Evolutionary conservation across 1,140 invertebrate species (phyloP).

Genomic region (Temnothorax longispinosus): DNA sequence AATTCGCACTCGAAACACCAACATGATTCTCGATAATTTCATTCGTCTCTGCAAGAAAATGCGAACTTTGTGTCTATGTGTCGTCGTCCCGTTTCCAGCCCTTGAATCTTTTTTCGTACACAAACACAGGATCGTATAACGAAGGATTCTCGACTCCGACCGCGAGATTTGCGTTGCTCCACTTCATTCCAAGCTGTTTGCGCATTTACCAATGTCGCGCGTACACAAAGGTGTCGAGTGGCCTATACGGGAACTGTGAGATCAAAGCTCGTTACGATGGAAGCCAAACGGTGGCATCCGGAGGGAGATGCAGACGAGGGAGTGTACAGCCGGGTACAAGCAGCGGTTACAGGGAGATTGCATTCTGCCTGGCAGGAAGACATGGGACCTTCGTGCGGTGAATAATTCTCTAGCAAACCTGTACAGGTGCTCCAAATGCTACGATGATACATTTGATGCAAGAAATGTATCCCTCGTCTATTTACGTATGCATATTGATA

Average conservation of each 20-base stretch:
- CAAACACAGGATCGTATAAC: constrained; percentile 37
- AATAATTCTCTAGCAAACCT: constrained; percentile 38
- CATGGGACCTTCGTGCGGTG: neutral
- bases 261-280: constrained; percentile 75
- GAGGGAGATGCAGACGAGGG: constrained; percentile 16
- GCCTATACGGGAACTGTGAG: constrained; percentile 69
- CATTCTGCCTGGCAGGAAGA: constrained; percentile 19
- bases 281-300: constrained; percentile 4
- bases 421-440: constrained; percentile 13
- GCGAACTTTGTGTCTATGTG: neutral
- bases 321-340: constrained; percentile 49
- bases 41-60: neutral
- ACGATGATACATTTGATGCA: constrained; percentile 6
- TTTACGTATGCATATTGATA: neutral
- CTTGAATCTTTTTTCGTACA: constrained; percentile 37
- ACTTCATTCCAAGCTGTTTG: constrained; percentile 60
- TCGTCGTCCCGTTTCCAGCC: neutral
- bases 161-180: constrained; percentile 23
- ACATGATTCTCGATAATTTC: neutral
- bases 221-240: constrained; percentile 73
- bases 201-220: constrained; percentile 49
- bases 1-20: neutral
- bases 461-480: neutral
- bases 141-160: constrained; percentile 43
- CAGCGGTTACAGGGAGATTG: constrained; percentile 60